Evolutionary conservation across 2,888 invertebrate genomes (phyloP), one percentile per base, ranked within the genome.

Genomic region (Eristalis tenax): DNA sequence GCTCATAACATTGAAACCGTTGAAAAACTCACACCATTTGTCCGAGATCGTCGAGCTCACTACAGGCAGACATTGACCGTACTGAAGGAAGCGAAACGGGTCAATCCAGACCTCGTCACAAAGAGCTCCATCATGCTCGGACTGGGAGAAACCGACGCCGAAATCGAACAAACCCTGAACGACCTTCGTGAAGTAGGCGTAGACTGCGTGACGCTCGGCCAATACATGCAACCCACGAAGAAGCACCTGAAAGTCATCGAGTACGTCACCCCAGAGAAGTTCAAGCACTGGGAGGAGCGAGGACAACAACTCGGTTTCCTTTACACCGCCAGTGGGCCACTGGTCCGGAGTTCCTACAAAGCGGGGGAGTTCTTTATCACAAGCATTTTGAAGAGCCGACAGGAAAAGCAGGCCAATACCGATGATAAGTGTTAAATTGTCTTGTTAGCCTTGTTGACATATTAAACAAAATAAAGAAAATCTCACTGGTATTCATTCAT

Each of bases 171-270:
- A 93, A 97, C 98, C 1, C 94, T 99, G 95, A 95, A 95, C 94
- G 99, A 99, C 94, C 94, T 99, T 65, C 95, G 96, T 77, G 93
- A 94, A 32, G 95, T 94, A 0, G 97, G 96, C 43, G 99, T 99
- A 0, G 99, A 99, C 93, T 99, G 99, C 92, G 93, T 99, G 0
- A 99, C 99, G 0, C 94, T 99, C 5, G 99, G 99, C 0, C 99
- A 99, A 91, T 99, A 99, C 93, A 99, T 99, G 99, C 99, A 99
- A 92, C 99, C 99, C 0, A 99, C 99, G 0, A 99, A 98, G 91
- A 95, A 97, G 10, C 99, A 99, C 93, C 94, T 99, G 32, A 98
- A 97, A 94, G 97, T 99, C 0, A 96, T 96, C 61, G 99, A 99
- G 92, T 99, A 99, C 94, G 97, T 99, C 0, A 99, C 98, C 0